These are phyloP conservation scores for Spheniscus mendiculus DNA, from an alignment of 2,113 vertebrate species.

Conservation along the genomic window DNA sequence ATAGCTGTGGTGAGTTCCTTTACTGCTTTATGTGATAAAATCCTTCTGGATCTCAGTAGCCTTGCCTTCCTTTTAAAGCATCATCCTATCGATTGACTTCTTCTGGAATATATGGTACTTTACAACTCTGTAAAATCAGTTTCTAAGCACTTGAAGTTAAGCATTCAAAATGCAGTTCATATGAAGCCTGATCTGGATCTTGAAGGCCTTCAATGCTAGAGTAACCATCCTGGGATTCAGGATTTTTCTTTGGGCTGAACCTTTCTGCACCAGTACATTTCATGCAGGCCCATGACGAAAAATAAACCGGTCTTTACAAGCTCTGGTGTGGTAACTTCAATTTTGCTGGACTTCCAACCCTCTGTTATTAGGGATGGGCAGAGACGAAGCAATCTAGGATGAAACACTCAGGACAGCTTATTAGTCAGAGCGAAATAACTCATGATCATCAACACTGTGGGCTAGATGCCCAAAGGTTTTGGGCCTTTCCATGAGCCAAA, in stretches of 20 bases:
- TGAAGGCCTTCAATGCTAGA: not conserved
- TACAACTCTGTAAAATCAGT: not conserved
- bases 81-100: not conserved
- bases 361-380: not conserved
- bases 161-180: not conserved
- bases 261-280: not conserved
- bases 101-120: not conserved
- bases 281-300: not conserved
- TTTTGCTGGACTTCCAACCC: not conserved
- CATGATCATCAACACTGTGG: not conserved
- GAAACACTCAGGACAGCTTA: not conserved
- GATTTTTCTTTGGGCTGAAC: not conserved
- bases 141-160: not conserved
- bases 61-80: not conserved
- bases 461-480: not conserved
- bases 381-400: not conserved
- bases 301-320: not conserved
- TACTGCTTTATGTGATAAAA: not conserved
- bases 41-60: not conserved
- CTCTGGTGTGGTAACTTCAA: not conserved
- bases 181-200: not conserved
- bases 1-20: not conserved
- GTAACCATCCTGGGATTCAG: not conserved
- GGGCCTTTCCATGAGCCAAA: not conserved
- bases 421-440: not conserved